phyloP scores from a whole-genome alignment of 1,140 invertebrate genomes.

The Caenorhabditis latens region DNA sequence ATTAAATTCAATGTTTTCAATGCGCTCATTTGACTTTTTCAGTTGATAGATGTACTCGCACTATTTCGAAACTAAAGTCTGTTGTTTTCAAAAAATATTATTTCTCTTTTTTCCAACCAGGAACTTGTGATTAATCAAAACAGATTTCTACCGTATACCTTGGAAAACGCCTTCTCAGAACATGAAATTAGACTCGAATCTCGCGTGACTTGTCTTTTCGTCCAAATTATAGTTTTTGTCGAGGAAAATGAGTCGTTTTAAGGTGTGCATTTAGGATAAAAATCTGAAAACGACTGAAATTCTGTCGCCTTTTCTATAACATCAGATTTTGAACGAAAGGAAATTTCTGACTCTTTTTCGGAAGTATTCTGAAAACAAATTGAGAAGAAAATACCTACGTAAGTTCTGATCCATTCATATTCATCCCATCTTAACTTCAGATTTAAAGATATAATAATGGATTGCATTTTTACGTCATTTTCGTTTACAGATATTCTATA shows the following conservation, averaged over 20 bases:
- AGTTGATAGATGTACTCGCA: too few species aligned
- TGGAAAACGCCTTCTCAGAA: conserved; percentile 1
- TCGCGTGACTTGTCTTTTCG: conserved; percentile 11
- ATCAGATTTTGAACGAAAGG: not conserved
- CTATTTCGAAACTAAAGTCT: too few species aligned
- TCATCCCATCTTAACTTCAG: not conserved
- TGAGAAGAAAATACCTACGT: not conserved
- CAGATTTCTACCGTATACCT: not conserved
- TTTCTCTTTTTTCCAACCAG: not conserved
- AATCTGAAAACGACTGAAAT: not conserved
- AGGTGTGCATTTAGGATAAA: not conserved
- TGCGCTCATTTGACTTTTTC: not conserved
- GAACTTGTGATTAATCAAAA: not conserved
- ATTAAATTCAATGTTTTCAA: not conserved
- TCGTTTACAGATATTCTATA: not conserved
- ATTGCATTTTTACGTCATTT: conserved; percentile 10
- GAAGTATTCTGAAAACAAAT: too few species aligned
- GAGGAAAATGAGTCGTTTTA: not conserved
- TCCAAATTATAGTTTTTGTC: not conserved
- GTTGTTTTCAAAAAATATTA: not conserved
- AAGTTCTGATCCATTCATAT: not conserved
- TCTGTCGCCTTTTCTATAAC: not conserved
- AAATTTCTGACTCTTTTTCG: too few species aligned
- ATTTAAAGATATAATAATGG: not conserved
- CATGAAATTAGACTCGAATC: not conserved